Evolutionary conservation across 2,113 vertebrate genomes (phyloP).

Genomic region (Zosterops lateralis): DNA sequence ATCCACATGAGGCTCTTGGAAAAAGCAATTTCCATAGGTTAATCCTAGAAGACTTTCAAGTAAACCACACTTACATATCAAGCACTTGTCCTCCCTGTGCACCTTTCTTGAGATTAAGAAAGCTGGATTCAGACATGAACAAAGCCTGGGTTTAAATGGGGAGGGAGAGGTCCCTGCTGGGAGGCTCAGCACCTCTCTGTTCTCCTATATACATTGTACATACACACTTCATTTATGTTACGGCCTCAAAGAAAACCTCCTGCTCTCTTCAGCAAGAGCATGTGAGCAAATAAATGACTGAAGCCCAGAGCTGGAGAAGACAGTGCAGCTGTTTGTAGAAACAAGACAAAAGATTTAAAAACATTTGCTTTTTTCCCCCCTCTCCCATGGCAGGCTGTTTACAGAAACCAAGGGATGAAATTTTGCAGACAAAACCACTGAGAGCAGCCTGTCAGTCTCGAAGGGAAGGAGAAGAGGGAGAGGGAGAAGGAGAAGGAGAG

Average conservation of each 20-base stretch:
- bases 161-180: background rate
- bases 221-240: background rate
- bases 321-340: constrained; percentile 24
- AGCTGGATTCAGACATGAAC: background rate
- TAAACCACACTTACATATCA: background rate
- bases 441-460: constrained; percentile 20
- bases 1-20: rapidly evolving
- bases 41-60: background rate
- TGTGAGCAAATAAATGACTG: background rate
- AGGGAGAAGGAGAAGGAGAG: background rate
- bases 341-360: constrained; percentile 52
- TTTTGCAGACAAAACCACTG: constrained; percentile 44
- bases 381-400: constrained; percentile 45
- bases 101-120: background rate
- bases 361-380: background rate
- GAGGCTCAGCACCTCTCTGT: background rate
- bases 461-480: background rate
- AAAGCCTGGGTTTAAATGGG: background rate
- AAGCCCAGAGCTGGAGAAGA: constrained; percentile 10
- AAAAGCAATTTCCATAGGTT: background rate
- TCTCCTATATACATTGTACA: background rate
- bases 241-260: constrained; percentile 22
- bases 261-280: background rate
- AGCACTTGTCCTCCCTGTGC: background rate
- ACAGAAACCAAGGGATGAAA: constrained; percentile 47